Conservation (phyloP, 1,140 invertebrate species). For the Anastrepha ludens region DNA sequence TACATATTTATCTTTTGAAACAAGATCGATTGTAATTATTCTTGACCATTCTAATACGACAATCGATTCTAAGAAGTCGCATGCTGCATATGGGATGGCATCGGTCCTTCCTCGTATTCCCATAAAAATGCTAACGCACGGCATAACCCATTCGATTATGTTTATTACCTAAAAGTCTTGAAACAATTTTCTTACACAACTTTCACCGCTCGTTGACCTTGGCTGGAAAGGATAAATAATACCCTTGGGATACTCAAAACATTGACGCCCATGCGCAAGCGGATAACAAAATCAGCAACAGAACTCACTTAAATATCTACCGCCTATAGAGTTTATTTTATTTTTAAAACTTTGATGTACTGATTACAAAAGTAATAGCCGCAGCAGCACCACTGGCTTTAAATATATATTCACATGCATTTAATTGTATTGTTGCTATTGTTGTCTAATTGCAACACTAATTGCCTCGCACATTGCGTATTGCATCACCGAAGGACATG, state of each 20-base stretch:
- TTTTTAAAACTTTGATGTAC: neutral
- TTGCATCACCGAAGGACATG: conserved; percentile 33
- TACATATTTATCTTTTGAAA: neutral
- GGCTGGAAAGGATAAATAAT: neutral
- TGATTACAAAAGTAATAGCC: neutral
- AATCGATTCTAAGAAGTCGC: neutral
- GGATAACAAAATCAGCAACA: neutral
- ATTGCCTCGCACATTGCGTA: conserved; percentile 4
- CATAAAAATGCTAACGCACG: conserved; percentile 21
- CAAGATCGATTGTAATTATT: neutral
- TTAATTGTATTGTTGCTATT: neutral
- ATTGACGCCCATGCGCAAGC: conserved; percentile 14
- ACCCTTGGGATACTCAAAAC: neutral
- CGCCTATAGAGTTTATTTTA: neutral
- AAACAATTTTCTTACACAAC: conserved; percentile 36
- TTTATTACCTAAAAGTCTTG: neutral
- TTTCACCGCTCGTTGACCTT: neutral
- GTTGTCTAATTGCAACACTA: conserved; percentile 42
- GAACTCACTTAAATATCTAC: no score
- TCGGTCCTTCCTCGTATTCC: neutral
- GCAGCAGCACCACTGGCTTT: neutral
- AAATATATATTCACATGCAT: neutral
- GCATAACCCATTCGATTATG: conserved; percentile 36
- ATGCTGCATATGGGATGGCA: neutral
- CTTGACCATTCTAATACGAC: neutral